phyloP scores from a whole-genome alignment of 2,888 invertebrate species.

The Apamea sordens region DNA sequence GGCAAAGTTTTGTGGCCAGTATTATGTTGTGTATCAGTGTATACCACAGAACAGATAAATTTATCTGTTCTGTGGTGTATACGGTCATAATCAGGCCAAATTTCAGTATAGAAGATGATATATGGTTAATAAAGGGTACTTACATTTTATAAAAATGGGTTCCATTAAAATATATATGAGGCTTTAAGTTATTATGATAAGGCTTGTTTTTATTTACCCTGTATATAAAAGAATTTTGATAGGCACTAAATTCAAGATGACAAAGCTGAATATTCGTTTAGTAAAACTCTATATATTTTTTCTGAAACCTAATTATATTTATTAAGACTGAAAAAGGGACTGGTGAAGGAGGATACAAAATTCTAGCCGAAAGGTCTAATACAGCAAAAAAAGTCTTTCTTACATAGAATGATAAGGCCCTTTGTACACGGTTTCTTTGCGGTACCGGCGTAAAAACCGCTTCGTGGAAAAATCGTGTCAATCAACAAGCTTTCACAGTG shows the following conservation, averaged over 20 bases:
- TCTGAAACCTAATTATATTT: conserved; percentile 14
- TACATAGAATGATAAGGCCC: neutral
- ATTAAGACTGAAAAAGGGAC: neutral
- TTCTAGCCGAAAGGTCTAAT: neutral
- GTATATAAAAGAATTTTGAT: conserved; percentile 5
- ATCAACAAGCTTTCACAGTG: neutral
- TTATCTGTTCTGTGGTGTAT: no score
- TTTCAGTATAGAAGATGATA: conserved; percentile 5
- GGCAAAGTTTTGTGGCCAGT: conserved; percentile 19
- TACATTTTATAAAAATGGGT: neutral
- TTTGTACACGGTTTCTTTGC: neutral
- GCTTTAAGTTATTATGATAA: neutral
- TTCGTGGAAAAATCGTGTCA: no score
- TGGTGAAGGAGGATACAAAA: neutral
- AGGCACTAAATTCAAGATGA: neutral
- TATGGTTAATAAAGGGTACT: neutral
- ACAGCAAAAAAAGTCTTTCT: neutral
- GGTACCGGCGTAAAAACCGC: neutral
- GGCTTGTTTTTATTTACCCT: neutral
- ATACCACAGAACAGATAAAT: no score
- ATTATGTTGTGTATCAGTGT: conserved; percentile 24
- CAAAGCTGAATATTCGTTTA: neutral
- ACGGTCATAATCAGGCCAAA: conserved; percentile 26
- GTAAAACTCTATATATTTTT: neutral
- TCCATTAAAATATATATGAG: conserved; percentile 29